Conservation (phyloP, 2,113 vertebrate genomes). For the Ptilorrhoa leucosticta region DNA sequence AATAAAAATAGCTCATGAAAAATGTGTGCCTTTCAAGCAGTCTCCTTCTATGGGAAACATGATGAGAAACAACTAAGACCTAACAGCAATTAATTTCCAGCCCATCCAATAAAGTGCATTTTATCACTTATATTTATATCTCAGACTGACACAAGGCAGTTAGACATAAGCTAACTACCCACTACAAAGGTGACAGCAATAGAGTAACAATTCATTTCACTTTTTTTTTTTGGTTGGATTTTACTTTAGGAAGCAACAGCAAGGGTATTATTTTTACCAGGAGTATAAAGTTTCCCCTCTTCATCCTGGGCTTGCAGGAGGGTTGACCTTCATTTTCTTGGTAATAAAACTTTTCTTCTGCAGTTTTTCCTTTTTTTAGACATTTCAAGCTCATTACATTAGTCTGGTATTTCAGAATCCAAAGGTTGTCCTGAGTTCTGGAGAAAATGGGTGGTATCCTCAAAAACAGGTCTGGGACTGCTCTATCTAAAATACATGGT, state of each 20-base stretch:
- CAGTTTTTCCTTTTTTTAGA: not conserved
- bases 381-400: not conserved
- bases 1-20: conserved; percentile 57
- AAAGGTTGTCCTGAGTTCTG: not conserved
- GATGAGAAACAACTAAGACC: not conserved
- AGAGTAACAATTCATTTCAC: not conserved
- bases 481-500: not conserved
- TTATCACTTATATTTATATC: not conserved
- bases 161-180: not conserved
- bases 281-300: not conserved
- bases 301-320: not conserved
- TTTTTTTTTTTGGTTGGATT: not conserved
- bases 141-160: not conserved
- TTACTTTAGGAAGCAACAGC: not conserved
- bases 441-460: not conserved
- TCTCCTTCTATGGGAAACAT: conserved; percentile 37
- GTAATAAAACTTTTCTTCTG: not conserved
- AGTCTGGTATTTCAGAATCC: not conserved
- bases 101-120: not conserved
- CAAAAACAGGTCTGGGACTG: not conserved
- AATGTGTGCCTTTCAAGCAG: not conserved
- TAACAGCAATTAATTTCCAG: not conserved
- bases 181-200: not conserved
- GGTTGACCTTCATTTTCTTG: not conserved
- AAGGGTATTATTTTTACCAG: not conserved